Evolutionary conservation across 2,888 invertebrate genomes (phyloP), one percentile per base, ranked within the genome.

Genomic region (Pseudococcus longispinus): DNA sequence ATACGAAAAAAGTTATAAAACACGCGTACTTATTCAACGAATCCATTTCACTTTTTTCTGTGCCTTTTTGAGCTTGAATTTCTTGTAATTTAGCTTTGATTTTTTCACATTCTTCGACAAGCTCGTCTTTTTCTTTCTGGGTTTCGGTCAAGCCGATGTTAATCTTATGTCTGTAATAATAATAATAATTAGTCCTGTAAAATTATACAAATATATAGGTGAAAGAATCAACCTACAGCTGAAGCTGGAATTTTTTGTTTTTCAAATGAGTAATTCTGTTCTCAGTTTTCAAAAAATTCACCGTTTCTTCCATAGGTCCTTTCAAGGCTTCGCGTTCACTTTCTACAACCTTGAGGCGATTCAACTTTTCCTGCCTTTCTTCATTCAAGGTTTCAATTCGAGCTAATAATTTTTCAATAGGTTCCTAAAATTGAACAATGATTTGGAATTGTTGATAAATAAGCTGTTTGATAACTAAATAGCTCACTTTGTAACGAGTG

Each of bases 341-440:
- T 90, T 96, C 95, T 9, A 97, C 94, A 42, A 96, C 91, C 89
- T 96, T 95, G 6, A 97, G 94, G 88, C 97, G 93, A 90, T 97
- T 96, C 85, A 97, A 91, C 91, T 96, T 97, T 90, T 96, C 96
- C 20, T 94, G 93, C 23, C 96, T 92, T 89, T 93, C 92, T 87
- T 95, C 95, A 3, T 94, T 93, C 85, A 96, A 91, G 46, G 93
- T 92, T 89, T 96, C 96, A 0, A 97, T 94, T 89, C 94, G 93
- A 13, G 93, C 92, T 23, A 93, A 92, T 18, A 99, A 92, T 89
- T 94, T 93, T 87, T 94, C 93, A 88, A 98, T 93, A 0, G 98
- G 97, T 89, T 94, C 94, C 93, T 96, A 91, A 87, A 90, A 83
- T 44, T 8, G n/a, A n/a, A 51, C 51, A 15, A 8, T 51, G 51